Evolutionary conservation across 2,888 invertebrate species (phyloP), one percentile per base, ranked within the genome.

Genomic region (Trichogramma dendrolimi): DNA sequence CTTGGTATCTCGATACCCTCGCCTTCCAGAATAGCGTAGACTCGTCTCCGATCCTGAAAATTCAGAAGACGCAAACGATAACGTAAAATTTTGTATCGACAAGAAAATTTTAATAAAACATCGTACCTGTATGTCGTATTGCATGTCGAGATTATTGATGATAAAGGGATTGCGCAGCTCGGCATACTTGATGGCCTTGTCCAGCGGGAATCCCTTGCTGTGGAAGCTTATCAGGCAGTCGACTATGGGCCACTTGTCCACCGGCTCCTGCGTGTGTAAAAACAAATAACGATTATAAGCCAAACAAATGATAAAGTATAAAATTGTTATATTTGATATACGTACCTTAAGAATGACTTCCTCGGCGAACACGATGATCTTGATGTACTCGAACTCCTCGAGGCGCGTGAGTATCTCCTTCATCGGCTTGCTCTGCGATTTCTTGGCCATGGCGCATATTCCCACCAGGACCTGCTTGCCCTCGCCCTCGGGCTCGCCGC

Each of bases 401-500:
- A 99, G 86, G 46, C 98, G 85, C 1, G 92, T 94, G 62, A 99
- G 86, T 72, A 99, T 99, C 81, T 98, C 98, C 77, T 92, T 92
- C 99, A 99, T 99, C 10, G 99, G 99, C 81, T 97, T 98, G 68
- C 97, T 96, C 77, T 95, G 93, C 46, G 97, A 96, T 81, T 99
- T 99, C 82, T 99, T 98, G 75, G 94, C 92, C 99, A 99, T 99
- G 70, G 99, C 98, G 84, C 99, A 99, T 64, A 99, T 91, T 67
- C 99, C 99, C 72, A 99, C 96, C 78, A 96, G 86, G 72, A 99
- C 95, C 76, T 96, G 93, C 80, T 94, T 94, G 73, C 90, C 90
- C 77, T 80, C 80, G 54, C 82, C 83, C 66, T 83, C 83, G 76
- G 81, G 73, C 65, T 81, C 83, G 68, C 78, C 78, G 61, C 78